Percentiles rank a stretch among this genome's conserved stretches.
These are phyloP conservation scores for Ptychoptera contaminata DNA, from an alignment of 2,888 invertebrate species.

Conservation along the genomic window DNA sequence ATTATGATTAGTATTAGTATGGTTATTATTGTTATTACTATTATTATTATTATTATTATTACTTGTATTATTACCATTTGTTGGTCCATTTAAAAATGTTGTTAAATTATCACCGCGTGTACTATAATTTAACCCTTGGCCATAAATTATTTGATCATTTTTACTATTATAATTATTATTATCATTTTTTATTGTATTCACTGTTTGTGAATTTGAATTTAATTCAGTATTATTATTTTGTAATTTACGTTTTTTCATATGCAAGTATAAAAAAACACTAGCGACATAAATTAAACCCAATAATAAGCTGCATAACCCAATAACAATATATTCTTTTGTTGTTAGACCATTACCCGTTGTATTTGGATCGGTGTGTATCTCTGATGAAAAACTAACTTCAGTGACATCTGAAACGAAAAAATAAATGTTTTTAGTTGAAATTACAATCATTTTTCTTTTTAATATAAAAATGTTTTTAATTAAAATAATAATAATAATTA, in stretches of 20 bases:
- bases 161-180: slow-evolving; percentile 31
- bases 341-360: slow-evolving; percentile 44
- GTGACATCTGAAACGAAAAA: slow-evolving; percentile 46
- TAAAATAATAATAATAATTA: too few species aligned
- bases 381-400: slow-evolving; percentile 61
- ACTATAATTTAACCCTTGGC: too few species aligned
- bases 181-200: slow-evolving; percentile 26
- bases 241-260: slow-evolving; percentile 48
- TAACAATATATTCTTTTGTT: slow-evolving; percentile 64
- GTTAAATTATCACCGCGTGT: too few species aligned
- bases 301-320: slow-evolving; percentile 68
- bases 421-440: neutral
- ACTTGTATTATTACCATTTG: neutral
- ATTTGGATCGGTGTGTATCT: slow-evolving; percentile 41
- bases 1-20: too few species aligned
- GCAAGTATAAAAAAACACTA: slow-evolving; percentile 68
- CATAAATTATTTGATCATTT: slow-evolving; percentile 29
- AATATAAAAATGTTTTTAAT: too few species aligned
- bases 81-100: neutral
- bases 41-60: neutral
- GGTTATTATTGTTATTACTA: slow-evolving; percentile 4
- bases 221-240: slow-evolving; percentile 8
- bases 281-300: slow-evolving; percentile 76
- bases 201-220: neutral
- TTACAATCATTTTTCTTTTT: too few species aligned